Conservation (phyloP, 2,797 vertebrate species). For the Gymnoscopelus braueri region DNA sequence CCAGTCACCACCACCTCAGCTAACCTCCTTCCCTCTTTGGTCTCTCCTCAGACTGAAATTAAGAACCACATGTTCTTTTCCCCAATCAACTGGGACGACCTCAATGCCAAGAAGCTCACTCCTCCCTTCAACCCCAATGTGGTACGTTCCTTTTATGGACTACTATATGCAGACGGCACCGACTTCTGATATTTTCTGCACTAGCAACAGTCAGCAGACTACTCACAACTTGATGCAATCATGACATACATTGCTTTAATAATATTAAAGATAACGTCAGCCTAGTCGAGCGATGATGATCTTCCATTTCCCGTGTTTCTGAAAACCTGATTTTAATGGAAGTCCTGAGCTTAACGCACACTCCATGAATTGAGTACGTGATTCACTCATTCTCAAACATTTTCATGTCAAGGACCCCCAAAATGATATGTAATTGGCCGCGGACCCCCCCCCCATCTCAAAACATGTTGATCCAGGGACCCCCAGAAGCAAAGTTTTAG, state of each 20-base stretch:
- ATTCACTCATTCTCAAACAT: too few relatives aligned
- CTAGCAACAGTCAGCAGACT: not conserved
- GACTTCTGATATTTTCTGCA: not conserved
- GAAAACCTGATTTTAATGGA: too few relatives aligned
- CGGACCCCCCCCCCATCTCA: too few relatives aligned
- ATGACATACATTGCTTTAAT: conserved; percentile 2
- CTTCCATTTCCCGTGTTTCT: too few relatives aligned
- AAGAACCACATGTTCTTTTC: conserved; percentile 98
- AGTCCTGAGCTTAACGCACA: too few relatives aligned
- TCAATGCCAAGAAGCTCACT: conserved; percentile 98
- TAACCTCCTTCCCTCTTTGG: not conserved
- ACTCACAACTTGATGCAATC: conserved; percentile 25
- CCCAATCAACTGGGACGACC: conserved; percentile 98
- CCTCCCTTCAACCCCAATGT: conserved; percentile 99
- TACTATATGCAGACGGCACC: not conserved
- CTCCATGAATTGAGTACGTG: too few relatives aligned
- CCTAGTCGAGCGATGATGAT: too few relatives aligned
- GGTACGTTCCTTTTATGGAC: conserved; percentile 80
- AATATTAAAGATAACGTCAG: too few relatives aligned
- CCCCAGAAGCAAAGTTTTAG: too few relatives aligned
- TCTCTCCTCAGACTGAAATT: conserved; percentile 90
- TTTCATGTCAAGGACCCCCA: too few relatives aligned
- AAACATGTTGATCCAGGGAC: too few relatives aligned
- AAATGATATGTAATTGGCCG: too few relatives aligned
- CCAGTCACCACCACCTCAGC: not conserved